Percentiles rank a stretch among this genome's conserved stretches.
phyloP scores from a whole-genome alignment of 2,797 vertebrate genomes.

The Cryptoprocta ferox region DNA sequence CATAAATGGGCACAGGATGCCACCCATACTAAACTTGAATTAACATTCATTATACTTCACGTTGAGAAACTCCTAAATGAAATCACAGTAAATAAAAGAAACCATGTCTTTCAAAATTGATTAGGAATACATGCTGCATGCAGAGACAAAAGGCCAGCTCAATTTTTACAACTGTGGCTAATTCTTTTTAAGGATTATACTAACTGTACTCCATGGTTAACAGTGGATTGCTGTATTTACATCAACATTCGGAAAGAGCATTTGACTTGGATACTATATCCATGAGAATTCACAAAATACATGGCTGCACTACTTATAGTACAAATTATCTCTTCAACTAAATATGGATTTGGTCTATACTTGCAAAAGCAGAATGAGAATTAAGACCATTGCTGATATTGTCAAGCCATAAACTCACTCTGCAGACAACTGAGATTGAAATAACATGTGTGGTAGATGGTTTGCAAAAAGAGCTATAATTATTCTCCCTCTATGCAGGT shows the following conservation, averaged over 20 bases:
- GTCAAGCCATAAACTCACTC: neutral
- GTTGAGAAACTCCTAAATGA: slow-evolving; percentile 65
- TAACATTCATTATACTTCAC: slow-evolving; percentile 48
- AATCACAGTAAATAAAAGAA: slow-evolving; percentile 68
- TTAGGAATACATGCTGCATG: neutral
- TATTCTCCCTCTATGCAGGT: neutral
- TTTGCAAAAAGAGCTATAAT: neutral
- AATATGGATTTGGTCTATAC: neutral
- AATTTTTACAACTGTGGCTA: neutral
- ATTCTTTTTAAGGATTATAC: slow-evolving; percentile 45
- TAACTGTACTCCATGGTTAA: slow-evolving; percentile 8
- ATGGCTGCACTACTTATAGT: slow-evolving; percentile 50
- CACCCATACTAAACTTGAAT: slow-evolving; percentile 37
- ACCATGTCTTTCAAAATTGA: slow-evolving; percentile 55
- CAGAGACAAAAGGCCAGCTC: slow-evolving; percentile 21
- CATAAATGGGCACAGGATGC: slow-evolving; percentile 12
- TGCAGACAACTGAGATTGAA: neutral
- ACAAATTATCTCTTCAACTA: neutral
- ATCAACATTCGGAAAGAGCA: slow-evolving; percentile 9
- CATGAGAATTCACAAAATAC: slow-evolving; percentile 41
- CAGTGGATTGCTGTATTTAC: slow-evolving; percentile 35
- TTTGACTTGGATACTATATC: slow-evolving; percentile 42
- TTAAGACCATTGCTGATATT: neutral
- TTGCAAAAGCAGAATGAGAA: neutral
- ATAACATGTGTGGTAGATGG: neutral